These are phyloP conservation scores for Cuniculus paca DNA, from an alignment of 2,797 vertebrate genomes.

Conservation along the genomic window DNA sequence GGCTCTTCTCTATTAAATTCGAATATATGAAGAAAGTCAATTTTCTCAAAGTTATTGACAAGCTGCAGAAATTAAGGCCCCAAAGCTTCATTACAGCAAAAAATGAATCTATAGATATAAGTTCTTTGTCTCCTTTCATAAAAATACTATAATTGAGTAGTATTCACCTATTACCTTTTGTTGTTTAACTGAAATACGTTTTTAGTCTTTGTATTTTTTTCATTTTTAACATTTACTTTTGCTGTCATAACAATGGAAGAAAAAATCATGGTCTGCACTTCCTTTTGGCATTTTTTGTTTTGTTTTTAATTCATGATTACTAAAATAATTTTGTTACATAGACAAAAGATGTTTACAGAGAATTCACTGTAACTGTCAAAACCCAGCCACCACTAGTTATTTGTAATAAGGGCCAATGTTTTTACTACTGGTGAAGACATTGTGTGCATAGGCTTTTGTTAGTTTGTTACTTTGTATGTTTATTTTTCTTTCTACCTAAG, in stretches of 20 bases:
- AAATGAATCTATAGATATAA: not conserved
- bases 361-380: not conserved
- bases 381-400: not conserved
- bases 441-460: not conserved
- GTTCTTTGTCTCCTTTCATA: not conserved
- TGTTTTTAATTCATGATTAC: not conserved
- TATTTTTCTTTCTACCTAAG: not conserved
- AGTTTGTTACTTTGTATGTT: not conserved
- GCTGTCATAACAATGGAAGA: constrained; percentile 4
- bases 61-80: constrained; percentile 3
- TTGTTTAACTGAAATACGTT: not conserved
- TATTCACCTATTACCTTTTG: not conserved
- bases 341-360: not conserved
- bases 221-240: not conserved
- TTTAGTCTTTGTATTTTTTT: constrained; percentile 32
- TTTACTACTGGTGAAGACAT: not conserved
- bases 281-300: not conserved
- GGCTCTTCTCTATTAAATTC: constrained; percentile 21
- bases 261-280: not conserved
- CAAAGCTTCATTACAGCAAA: not conserved
- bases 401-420: not conserved
- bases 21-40: not conserved
- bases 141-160: not conserved
- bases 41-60: not conserved
- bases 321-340: constrained; percentile 1